Percentiles rank a stretch among this genome's conserved stretches.
Evolutionary conservation across 2,113 vertebrate genomes (phyloP).

Genomic region (Callocephalon fimbriatum): DNA sequence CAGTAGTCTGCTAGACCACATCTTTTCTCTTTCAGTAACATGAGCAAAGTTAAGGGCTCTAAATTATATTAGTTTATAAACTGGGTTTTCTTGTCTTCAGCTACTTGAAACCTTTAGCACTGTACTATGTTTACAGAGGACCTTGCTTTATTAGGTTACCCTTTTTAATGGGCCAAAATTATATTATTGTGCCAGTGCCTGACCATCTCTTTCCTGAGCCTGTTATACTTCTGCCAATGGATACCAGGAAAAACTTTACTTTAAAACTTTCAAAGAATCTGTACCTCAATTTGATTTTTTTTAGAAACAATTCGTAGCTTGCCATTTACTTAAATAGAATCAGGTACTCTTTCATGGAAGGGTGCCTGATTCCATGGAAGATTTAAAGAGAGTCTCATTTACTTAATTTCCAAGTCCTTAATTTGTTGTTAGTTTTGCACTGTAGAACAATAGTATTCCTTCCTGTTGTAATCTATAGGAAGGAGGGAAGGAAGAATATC

Average conservation of each 20-base stretch:
- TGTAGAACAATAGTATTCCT: background rate
- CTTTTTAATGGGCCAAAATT: background rate
- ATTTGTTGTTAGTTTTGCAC: background rate
- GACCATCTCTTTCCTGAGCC: background rate
- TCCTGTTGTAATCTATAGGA: background rate
- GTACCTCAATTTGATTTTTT: background rate
- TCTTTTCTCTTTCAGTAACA: background rate
- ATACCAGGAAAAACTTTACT: background rate
- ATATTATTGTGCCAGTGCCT: background rate
- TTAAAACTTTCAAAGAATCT: background rate
- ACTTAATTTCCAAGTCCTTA: background rate
- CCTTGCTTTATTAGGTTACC: background rate
- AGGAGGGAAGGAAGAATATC: background rate
- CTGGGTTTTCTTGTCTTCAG: background rate
- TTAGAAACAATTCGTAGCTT: background rate
- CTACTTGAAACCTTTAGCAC: background rate
- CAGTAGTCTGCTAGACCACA: background rate
- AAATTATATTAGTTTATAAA: background rate
- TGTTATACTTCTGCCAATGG: background rate
- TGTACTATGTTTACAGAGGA: background rate
- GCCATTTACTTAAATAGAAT: background rate
- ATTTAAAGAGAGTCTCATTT: background rate
- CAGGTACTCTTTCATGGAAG: background rate
- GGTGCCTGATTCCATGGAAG: background rate
- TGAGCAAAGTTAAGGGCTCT: background rate